These are phyloP conservation scores for Halichondria panicea DNA, from an alignment of 37 sponge, comb jelly and placozoan genomes.

Conservation along the genomic window DNA sequence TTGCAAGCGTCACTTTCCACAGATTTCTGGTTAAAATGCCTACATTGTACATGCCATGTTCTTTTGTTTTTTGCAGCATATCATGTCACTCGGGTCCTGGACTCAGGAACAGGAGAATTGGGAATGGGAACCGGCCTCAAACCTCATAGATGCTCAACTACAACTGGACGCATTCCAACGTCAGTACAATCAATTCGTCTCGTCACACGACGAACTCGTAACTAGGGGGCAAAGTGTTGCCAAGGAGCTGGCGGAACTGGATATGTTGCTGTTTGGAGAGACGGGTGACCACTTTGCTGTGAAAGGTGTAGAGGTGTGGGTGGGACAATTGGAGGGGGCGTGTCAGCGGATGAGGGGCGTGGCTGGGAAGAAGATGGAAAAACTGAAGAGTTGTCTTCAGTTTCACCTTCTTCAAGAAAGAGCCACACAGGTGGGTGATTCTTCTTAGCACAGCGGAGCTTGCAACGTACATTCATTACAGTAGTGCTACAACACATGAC, in stretches of 20 bases:
- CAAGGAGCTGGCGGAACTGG: conserved; percentile 18
- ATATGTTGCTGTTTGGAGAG: conserved; percentile 22
- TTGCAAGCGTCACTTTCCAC: no score
- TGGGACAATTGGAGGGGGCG: conserved; percentile 1
- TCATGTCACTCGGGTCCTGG: conserved; percentile 18
- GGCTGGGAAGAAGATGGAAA: conserved; percentile 5
- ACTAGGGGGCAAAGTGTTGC: conserved; percentile 16
- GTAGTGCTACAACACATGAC: no score
- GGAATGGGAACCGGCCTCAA: conserved; percentile 37
- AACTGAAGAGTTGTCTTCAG: conserved; percentile 30
- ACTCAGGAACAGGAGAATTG: conserved; percentile 10
- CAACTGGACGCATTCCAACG: conserved; percentile 44
- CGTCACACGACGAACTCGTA: conserved; percentile 6
- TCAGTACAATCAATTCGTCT: conserved; percentile 16
- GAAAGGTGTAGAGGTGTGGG: conserved; percentile 9
- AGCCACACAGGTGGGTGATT: conserved; percentile 6
- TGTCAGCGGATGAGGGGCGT: neutral
- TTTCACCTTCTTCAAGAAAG: conserved; percentile 26
- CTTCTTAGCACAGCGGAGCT: no score
- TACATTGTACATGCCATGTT: no score
- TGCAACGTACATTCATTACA: no score
- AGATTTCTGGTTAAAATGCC: no score
- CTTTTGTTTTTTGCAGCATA: conserved; percentile 17
- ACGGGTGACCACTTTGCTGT: conserved; percentile 3
- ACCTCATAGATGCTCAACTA: conserved; percentile 21